phyloP scores from a whole-genome alignment of 92 coral and sea anemone genomes.

The Heliopora coerulea region DNA sequence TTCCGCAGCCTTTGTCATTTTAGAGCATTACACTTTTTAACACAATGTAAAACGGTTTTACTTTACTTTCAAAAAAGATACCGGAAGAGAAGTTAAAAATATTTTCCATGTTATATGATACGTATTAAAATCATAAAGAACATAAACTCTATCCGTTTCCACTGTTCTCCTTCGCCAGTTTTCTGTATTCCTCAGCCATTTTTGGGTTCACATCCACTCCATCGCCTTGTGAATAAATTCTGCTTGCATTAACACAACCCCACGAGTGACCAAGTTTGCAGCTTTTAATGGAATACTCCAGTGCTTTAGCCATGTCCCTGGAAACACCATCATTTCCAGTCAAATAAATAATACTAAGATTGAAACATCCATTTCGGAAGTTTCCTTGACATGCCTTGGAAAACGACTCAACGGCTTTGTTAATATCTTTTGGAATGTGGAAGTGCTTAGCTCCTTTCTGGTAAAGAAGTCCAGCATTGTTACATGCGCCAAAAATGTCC shows the following conservation, averaged over 20 bases:
- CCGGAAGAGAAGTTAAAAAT: no score
- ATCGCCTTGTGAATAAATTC: slow-evolving; percentile 88
- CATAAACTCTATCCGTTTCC: no score
- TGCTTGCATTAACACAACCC: slow-evolving; percentile 93
- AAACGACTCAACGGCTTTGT: slow-evolving; percentile 76
- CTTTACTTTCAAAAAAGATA: no score
- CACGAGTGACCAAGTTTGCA: slow-evolving; percentile 90
- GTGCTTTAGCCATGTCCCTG: slow-evolving; percentile 87
- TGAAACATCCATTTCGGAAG: slow-evolving; percentile 88
- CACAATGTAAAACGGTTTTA: no score
- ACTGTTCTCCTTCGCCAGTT: slow-evolving; percentile 75
- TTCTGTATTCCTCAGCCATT: slow-evolving; percentile 73
- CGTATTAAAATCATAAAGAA: no score
- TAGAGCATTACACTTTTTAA: no score
- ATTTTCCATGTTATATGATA: no score
- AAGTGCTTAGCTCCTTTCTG: slow-evolving; percentile 87
- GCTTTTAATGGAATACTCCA: slow-evolving; percentile 80
- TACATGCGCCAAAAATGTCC: slow-evolving; percentile 82
- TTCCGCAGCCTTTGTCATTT: no score
- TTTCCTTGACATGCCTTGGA: slow-evolving; percentile 71
- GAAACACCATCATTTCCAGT: slow-evolving; percentile 78
- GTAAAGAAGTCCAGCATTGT: slow-evolving; percentile 90
- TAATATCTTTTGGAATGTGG: slow-evolving; percentile 64
- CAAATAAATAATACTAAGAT: slow-evolving; percentile 79
- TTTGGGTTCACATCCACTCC: slow-evolving; percentile 72